phyloP scores from a whole-genome alignment of 2,797 vertebrate species.

The Lepilemur septentrionalis region DNA sequence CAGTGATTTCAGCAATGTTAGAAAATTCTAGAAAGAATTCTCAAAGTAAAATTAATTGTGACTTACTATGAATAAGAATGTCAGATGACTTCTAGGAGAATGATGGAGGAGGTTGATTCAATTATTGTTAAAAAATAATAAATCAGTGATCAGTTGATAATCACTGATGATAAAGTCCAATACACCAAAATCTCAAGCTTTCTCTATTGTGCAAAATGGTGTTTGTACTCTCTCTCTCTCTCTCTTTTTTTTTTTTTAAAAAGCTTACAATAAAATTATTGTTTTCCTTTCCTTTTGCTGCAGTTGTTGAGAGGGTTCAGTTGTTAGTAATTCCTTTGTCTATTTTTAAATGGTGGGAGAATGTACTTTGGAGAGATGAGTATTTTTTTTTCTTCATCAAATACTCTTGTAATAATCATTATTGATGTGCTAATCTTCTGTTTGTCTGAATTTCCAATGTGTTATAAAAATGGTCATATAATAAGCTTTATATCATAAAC shows the following conservation, averaged over 20 bases:
- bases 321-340: constrained; percentile 32
- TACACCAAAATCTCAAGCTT: background rate
- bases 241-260: background rate
- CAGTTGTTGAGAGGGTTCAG: background rate
- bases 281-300: background rate
- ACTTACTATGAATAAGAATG: background rate
- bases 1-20: background rate
- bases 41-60: constrained; percentile 36
- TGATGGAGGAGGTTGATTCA: background rate
- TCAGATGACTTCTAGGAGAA: constrained; percentile 10
- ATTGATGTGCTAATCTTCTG: background rate
- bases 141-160: constrained; percentile 9
- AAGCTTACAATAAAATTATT: background rate
- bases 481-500: background rate
- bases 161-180: background rate
- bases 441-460: constrained; percentile 17
- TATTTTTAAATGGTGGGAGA: constrained; percentile 56
- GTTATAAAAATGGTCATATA: background rate
- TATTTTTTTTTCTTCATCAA: constrained; percentile 40
- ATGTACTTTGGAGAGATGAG: background rate
- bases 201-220: background rate
- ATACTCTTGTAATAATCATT: constrained; percentile 27
- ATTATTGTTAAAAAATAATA: constrained; percentile 40
- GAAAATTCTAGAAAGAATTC: constrained; percentile 43
- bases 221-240: background rate